phyloP scores from a whole-genome alignment of 2,888 invertebrate species.

The Caradrina clavipalpis region DNA sequence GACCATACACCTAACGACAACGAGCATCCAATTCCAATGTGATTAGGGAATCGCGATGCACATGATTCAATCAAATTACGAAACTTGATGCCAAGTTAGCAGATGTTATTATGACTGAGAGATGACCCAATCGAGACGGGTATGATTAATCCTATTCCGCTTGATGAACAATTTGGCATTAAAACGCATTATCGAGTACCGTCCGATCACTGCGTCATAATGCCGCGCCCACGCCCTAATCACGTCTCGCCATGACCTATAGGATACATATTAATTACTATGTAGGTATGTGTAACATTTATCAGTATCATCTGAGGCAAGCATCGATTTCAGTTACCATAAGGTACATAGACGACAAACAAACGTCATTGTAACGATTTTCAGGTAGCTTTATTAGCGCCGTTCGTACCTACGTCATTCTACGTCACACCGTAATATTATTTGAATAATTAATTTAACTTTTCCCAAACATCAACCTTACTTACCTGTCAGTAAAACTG shows the following conservation, averaged over 20 bases:
- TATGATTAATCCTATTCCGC: constrained; percentile 35
- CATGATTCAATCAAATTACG: constrained; percentile 13
- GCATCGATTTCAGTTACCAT: constrained; percentile 8
- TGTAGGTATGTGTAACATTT: background rate
- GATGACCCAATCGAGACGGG: constrained; percentile 26
- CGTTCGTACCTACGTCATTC: constrained; percentile 20
- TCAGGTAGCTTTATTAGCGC: constrained; percentile 26
- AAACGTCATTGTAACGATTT: constrained; percentile 25
- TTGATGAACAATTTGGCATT: constrained; percentile 35
- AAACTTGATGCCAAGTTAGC: constrained; percentile 29
- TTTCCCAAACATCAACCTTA: constrained; percentile 29
- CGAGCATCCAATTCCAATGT: background rate
- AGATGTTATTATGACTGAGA: constrained; percentile 26
- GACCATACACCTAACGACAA: background rate
- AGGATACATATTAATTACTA: constrained; percentile 33
- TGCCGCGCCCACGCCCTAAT: constrained; percentile 35
- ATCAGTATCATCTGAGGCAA: background rate
- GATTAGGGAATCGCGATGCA: background rate
- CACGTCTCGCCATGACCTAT: constrained; percentile 32
- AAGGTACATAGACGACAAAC: background rate
- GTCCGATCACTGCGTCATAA: constrained; percentile 32
- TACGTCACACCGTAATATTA: constrained; percentile 24
- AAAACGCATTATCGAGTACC: constrained; percentile 30
- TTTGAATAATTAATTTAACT: constrained; percentile 27
- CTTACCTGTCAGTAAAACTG: background rate